These are phyloP conservation scores for Clunio marinus DNA, from an alignment of 2,888 invertebrate genomes.

Conservation along the genomic window DNA sequence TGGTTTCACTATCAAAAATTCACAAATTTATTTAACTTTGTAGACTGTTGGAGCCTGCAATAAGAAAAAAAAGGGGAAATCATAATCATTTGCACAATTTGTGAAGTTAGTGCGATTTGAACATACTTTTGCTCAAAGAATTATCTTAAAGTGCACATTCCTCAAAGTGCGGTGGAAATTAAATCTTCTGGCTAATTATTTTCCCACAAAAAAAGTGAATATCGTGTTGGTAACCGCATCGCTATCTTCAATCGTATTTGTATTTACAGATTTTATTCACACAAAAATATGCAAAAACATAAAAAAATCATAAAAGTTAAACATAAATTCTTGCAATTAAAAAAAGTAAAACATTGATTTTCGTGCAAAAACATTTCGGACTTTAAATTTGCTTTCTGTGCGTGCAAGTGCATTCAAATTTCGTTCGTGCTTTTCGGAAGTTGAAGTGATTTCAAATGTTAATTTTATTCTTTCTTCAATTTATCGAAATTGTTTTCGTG, in stretches of 20 bases:
- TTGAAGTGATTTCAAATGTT: not conserved
- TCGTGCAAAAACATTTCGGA: no score
- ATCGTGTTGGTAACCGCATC: slow-evolving; percentile 31
- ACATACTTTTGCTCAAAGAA: slow-evolving; percentile 30
- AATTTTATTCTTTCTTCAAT: no score
- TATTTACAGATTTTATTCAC: not conserved
- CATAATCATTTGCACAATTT: slow-evolving; percentile 10
- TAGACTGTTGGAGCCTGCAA: slow-evolving; percentile 37
- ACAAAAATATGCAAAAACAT: slow-evolving; percentile 1
- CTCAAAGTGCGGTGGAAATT: slow-evolving; percentile 1
- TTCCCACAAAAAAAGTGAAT: slow-evolving; percentile 20
- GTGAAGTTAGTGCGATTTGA: not conserved
- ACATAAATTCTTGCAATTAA: not conserved
- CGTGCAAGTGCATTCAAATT: slow-evolving; percentile 26
- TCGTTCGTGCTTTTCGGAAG: slow-evolving; percentile 16
- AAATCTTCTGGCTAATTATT: not conserved
- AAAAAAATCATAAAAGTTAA: not conserved
- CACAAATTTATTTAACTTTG: slow-evolving; percentile 33
- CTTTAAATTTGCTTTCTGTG: not conserved
- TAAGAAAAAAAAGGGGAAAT: slow-evolving; percentile 7
- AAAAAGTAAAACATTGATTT: not conserved
- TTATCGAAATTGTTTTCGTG: no score
- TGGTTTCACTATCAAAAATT: not conserved
- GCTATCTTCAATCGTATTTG: not conserved
- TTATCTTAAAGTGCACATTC: not conserved